Conservation (phyloP, 2,113 vertebrate species). For the Rynchops niger region DNA sequence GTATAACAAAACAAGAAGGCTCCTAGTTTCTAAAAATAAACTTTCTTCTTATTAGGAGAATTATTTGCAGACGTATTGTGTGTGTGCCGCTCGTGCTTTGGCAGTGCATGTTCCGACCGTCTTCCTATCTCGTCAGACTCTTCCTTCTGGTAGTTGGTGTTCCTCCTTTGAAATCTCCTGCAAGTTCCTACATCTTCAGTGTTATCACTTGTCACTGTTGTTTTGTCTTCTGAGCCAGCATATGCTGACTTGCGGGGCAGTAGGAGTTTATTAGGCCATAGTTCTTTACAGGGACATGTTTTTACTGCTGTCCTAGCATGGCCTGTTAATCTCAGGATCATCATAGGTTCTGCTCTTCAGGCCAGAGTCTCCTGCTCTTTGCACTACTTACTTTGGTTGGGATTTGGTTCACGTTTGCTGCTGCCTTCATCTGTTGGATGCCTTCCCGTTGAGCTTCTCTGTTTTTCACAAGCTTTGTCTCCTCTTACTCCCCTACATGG, state of each 20-base stretch:
- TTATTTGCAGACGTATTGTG: not conserved
- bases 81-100: not conserved
- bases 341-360: not conserved
- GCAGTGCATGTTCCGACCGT: not conserved
- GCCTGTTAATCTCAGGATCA: not conserved
- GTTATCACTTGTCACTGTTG: not conserved
- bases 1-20: not conserved
- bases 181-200: not conserved
- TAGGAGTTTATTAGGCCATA: not conserved
- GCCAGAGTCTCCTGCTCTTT: not conserved
- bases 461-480: not conserved
- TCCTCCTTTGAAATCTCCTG: not conserved
- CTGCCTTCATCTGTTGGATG: not conserved
- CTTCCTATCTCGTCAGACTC: not conserved
- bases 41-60: not conserved
- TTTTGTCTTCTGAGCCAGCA: not conserved
- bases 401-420: not conserved
- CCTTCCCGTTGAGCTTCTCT: not conserved
- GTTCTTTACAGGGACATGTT: not conserved
- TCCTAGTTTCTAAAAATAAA: not conserved
- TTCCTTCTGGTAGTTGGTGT: not conserved
- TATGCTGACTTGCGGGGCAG: not conserved
- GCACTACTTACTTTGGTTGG: not conserved
- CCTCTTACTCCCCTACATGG: not conserved
- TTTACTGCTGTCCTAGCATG: not conserved